These are phyloP conservation scores for Drosophila pachea DNA, from an alignment of 1,140 invertebrate genomes.

Conservation along the genomic window DNA sequence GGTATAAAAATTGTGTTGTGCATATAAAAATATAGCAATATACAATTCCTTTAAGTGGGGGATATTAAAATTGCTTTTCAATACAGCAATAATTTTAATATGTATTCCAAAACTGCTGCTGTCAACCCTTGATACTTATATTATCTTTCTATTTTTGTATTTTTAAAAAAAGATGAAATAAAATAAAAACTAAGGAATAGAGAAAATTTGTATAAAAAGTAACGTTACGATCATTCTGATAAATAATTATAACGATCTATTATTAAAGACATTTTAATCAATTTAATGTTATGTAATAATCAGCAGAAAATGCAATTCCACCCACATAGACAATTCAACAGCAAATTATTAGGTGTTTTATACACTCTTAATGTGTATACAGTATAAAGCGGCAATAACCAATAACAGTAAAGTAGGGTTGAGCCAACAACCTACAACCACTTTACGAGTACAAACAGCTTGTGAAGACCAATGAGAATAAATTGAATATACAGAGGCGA, in stretches of 20 bases:
- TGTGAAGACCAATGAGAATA: constrained; percentile 55
- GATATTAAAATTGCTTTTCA: too few relatives aligned
- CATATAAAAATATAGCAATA: too few relatives aligned
- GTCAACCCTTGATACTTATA: too few relatives aligned
- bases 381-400: constrained; percentile 51
- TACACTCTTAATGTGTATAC: constrained; percentile 49
- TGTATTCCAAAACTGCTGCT: too few relatives aligned
- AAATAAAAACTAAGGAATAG: too few relatives aligned
- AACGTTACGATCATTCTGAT: too few relatives aligned
- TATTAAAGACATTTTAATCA: neutral
- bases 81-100: too few relatives aligned
- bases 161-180: too few relatives aligned
- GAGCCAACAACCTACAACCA: constrained; percentile 47
- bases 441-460: constrained; percentile 27
- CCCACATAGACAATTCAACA: constrained; percentile 34
- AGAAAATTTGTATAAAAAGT: too few relatives aligned
- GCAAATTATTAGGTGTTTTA: constrained; percentile 58
- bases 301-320: constrained; percentile 36
- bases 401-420: constrained; percentile 60
- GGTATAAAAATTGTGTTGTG: too few relatives aligned
- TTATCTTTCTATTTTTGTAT: too few relatives aligned
- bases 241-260: neutral
- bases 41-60: too few relatives aligned
- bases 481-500: constrained; percentile 39
- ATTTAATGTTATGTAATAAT: constrained; percentile 1